Conservation (phyloP, 2,888 invertebrate species). For the Ectemnius cavifrons region DNA sequence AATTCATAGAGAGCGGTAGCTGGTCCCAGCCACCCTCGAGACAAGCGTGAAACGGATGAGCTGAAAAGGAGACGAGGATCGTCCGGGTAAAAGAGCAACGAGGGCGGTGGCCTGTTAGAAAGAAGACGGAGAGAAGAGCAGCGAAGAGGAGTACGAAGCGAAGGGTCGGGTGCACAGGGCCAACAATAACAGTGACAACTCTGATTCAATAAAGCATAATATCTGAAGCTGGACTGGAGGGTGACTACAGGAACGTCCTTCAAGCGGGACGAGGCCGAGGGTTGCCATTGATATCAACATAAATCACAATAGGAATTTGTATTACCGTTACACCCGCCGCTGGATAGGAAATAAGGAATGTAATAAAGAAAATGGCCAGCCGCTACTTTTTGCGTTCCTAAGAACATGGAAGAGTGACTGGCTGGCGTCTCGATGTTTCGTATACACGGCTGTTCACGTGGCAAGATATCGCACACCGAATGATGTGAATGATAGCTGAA, state of each 20-base stretch:
- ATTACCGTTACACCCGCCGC: slow-evolving; percentile 77
- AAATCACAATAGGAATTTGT: slow-evolving; percentile 79
- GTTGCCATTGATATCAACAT: slow-evolving; percentile 78
- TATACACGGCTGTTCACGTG: not conserved
- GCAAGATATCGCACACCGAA: slow-evolving; percentile 8
- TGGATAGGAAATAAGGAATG: slow-evolving; percentile 78
- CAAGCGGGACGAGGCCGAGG: slow-evolving; percentile 49
- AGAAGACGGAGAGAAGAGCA: slow-evolving; percentile 26
- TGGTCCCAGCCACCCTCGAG: slow-evolving; percentile 46
- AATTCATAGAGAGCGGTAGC: slow-evolving; percentile 66
- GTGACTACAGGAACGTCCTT: slow-evolving; percentile 52
- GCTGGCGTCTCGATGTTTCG: slow-evolving; percentile 2
- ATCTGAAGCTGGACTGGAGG: slow-evolving; percentile 64
- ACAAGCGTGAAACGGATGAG: slow-evolving; percentile 56
- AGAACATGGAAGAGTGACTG: slow-evolving; percentile 2
- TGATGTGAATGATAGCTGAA: slow-evolving; percentile 12
- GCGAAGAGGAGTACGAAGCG: slow-evolving; percentile 13
- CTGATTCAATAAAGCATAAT: slow-evolving; percentile 77
- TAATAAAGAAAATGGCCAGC: slow-evolving; percentile 77
- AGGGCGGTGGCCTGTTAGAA: slow-evolving; percentile 21
- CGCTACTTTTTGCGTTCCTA: slow-evolving; percentile 15
- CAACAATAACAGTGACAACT: slow-evolving; percentile 73
- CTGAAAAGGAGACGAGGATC: slow-evolving; percentile 24
- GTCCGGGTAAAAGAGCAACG: not conserved
- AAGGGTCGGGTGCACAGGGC: slow-evolving; percentile 54